These are phyloP conservation scores for Pomacea canaliculata DNA, from an alignment of 2,888 invertebrate genomes.

Conservation along the genomic window DNA sequence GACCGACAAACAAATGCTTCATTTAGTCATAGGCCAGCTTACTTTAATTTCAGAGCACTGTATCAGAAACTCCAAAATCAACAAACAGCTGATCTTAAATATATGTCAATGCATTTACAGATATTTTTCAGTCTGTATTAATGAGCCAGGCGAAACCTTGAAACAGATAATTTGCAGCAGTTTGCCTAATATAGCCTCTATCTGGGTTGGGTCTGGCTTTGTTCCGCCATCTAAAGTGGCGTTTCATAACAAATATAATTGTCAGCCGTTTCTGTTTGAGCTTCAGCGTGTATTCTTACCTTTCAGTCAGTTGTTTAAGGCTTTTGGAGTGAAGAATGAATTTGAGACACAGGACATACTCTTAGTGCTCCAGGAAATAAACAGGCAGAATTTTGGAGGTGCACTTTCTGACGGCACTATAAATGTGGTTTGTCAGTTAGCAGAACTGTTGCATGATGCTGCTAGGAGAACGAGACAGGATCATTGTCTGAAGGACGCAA, in stretches of 20 bases:
- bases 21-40: background rate
- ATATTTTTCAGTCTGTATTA: background rate
- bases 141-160: background rate
- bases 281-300: background rate
- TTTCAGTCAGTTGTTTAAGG: background rate
- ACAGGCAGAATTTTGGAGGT: background rate
- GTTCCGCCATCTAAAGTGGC: background rate
- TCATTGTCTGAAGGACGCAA: background rate
- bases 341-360: background rate
- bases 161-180: background rate
- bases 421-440: background rate
- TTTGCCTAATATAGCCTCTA: background rate
- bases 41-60: background rate
- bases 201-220: background rate
- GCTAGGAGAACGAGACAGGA: background rate
- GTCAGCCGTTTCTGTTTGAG: background rate
- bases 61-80: background rate
- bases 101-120: background rate
- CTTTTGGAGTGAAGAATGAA: background rate
- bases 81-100: background rate
- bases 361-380: background rate
- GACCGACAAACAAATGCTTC: background rate
- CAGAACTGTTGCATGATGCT: background rate
- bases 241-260: background rate
- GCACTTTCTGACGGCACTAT: background rate